Evolutionary conservation across 1,140 invertebrate genomes (phyloP).

Genomic region (Berghia stephanieae): DNA sequence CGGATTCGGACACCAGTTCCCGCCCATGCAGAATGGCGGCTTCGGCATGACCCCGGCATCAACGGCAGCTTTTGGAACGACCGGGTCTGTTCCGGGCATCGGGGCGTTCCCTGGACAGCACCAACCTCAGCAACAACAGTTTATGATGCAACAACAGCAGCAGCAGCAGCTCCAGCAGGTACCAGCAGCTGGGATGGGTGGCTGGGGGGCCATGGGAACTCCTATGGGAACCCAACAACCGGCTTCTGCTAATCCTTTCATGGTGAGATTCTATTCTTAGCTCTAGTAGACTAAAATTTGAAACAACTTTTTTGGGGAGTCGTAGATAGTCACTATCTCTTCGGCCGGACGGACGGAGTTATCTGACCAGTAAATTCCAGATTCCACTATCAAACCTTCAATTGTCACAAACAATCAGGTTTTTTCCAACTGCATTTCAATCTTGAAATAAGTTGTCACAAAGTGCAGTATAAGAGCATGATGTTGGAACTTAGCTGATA

Average conservation of each 20-base stretch:
- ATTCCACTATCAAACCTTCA: no score
- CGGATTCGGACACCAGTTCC: constrained; percentile 25
- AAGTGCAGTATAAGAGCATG: no score
- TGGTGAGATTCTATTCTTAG: constrained; percentile 39
- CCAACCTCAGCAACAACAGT: constrained; percentile 33
- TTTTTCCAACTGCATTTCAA: no score
- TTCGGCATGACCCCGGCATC: constrained; percentile 28
- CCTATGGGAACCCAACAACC: constrained; percentile 14
- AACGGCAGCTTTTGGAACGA: constrained; percentile 29
- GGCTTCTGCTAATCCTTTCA: constrained; percentile 47
- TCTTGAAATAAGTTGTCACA: no score
- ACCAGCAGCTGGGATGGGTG: no score
- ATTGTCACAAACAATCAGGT: no score
- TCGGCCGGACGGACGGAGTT: no score
- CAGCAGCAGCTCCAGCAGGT: constrained; percentile 30
- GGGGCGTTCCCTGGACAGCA: background rate
- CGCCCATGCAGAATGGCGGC: constrained; percentile 38
- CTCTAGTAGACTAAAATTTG: no score
- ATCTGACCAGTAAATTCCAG: no score
- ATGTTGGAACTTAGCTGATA: no score
- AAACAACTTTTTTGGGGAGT: no score
- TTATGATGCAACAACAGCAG: constrained; percentile 32
- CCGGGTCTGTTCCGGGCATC: constrained; percentile 17
- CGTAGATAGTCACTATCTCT: no score
- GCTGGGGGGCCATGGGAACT: constrained; percentile 31